Conservation (phyloP, 2,888 invertebrate species). For the Auanema freiburgensis region DNA sequence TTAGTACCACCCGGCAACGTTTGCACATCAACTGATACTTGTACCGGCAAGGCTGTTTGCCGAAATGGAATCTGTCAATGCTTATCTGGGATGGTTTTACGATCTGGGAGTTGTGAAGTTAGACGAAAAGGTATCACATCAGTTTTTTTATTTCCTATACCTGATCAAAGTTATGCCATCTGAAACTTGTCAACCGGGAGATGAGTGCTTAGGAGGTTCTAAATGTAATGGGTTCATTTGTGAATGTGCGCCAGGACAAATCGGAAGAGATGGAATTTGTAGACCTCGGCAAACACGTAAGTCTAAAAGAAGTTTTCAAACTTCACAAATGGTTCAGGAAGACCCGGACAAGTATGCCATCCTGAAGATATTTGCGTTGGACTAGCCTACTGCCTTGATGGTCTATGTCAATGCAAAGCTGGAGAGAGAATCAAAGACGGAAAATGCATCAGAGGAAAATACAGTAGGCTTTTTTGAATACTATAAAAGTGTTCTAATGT, state of each 20-base stretch:
- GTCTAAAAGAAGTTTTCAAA: neutral
- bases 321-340: no score
- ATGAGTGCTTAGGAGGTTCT: conserved; percentile 39
- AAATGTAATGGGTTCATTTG: conserved; percentile 39
- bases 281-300: conserved; percentile 12
- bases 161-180: conserved; percentile 9
- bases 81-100: conserved; percentile 24
- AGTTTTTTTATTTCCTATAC: neutral
- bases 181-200: conserved; percentile 18
- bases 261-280: conserved; percentile 16
- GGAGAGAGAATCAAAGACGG: conserved; percentile 20
- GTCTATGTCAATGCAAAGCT: conserved; percentile 49
- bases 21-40: conserved; percentile 35
- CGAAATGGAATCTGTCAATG: conserved; percentile 45
- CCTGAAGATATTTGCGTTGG: conserved; percentile 48
- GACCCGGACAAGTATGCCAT: conserved; percentile 42
- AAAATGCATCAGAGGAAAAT: neutral
- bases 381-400: conserved; percentile 54
- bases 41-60: conserved; percentile 55
- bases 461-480: neutral
- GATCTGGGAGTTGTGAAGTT: conserved; percentile 21
- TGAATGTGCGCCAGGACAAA: conserved; percentile 27
- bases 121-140: conserved; percentile 25
- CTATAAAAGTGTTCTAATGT: no score
- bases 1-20: conserved; percentile 39